Conservation (phyloP, 1,140 invertebrate species). For the Nebria ingens region DNA sequence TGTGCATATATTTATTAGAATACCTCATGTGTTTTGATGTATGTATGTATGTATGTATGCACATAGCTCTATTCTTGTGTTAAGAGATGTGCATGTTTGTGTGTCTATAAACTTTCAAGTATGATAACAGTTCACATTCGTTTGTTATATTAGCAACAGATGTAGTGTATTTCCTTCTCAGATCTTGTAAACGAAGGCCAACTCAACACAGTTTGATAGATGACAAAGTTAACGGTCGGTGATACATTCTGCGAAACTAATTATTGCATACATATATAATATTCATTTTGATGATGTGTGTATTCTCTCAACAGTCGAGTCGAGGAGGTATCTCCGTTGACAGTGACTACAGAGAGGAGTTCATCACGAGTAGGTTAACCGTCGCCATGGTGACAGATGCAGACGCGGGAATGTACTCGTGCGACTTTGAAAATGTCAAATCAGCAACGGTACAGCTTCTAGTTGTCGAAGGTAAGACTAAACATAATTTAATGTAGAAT, state of each 20-base stretch:
- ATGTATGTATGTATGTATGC: neutral
- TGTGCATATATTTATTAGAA: too few species aligned
- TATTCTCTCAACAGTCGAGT: conserved; percentile 19
- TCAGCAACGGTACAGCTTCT: conserved; percentile 35
- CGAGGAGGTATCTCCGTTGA: conserved; percentile 31
- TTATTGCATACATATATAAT: too few species aligned
- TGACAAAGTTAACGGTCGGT: neutral
- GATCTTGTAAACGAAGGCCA: neutral
- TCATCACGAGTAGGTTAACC: conserved; percentile 32
- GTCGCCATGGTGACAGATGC: conserved; percentile 27
- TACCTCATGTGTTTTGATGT: too few species aligned
- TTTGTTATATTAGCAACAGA: too few species aligned
- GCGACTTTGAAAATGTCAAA: conserved; percentile 32
- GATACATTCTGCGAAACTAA: neutral
- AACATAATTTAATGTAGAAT: conserved; percentile 5
- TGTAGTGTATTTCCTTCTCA: too few species aligned
- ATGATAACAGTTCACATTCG: too few species aligned
- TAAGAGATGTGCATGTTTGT: neutral
- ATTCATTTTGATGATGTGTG: neutral
- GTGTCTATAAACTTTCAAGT: neutral
- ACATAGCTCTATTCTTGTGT: neutral
- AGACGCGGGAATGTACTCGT: conserved; percentile 42
- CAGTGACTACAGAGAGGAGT: conserved; percentile 27
- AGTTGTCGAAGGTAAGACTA: conserved; percentile 37
- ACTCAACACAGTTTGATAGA: neutral